Percentiles rank a stretch among this genome's conserved stretches.
Evolutionary conservation across 2,797 vertebrate species (phyloP).

Genomic region (Cossypha caffra): DNA sequence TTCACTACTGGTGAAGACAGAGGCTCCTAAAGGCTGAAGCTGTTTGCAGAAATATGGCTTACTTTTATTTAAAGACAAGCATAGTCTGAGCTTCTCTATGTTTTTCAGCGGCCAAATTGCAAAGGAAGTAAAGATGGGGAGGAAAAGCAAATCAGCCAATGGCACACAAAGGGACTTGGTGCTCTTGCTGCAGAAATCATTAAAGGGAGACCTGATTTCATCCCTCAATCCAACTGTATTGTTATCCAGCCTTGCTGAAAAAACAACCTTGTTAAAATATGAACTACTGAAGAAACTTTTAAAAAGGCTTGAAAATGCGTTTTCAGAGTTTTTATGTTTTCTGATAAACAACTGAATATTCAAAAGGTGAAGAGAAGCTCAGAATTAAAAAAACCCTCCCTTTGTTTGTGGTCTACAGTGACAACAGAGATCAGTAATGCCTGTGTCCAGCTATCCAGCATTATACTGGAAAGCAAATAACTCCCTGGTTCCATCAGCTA

Average conservation of each 20-base stretch:
- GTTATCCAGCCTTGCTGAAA: not conserved
- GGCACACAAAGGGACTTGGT: not conserved
- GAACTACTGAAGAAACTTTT: not conserved
- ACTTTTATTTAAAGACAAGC: not conserved
- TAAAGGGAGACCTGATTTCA: not conserved
- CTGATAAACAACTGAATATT: not conserved
- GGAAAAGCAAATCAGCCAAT: conserved; percentile 24
- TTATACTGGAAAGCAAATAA: not conserved
- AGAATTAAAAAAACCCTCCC: not conserved
- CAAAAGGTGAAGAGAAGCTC: not conserved
- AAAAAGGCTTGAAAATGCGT: not conserved
- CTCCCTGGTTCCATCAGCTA: not conserved
- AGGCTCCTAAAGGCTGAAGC: not conserved
- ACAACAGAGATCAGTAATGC: not conserved
- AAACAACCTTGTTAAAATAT: not conserved
- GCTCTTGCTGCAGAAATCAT: not conserved
- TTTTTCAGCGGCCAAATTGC: not conserved
- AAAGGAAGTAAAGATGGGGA: not conserved
- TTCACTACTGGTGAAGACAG: not conserved
- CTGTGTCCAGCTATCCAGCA: not conserved
- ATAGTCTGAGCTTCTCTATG: not conserved
- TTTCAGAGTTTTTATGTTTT: not conserved
- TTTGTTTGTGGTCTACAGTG: not conserved
- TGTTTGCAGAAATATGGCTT: not conserved
- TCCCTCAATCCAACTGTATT: not conserved